Base-by-base conservation (phyloP, 2,888 invertebrate species). In the Rhingia rostrata region DNA sequence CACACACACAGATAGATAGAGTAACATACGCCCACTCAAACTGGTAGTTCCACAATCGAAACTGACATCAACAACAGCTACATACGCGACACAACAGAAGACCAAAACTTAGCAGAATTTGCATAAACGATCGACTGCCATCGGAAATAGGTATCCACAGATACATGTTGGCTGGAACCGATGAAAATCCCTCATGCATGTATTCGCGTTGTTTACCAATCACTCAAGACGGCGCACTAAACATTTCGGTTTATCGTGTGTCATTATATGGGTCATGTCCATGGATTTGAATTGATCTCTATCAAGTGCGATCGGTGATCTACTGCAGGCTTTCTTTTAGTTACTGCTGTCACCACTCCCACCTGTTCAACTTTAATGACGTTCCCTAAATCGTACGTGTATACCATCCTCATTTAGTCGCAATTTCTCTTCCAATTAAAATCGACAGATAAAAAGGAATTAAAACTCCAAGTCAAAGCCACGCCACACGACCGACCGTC, bases 371-470 rank as follows among this genome's bases (percentile, higher is more conserved):
- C n/a, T 35, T 35, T 51, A 72, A 78, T 79, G 54, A 39, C 41
- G 5, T 56, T 56, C 56, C 54, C 37, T 47, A 32, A 58, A 56
- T 47, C 43, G n/a, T 35, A 37, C 37, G 22, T 22, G 22, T 22
- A 75, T 64, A 12, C 22, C 7, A 7, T 7, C 43, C 56, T 45
- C 56, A 45, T 64, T 61, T 22, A 66, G 12, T 12, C 12, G 45
- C 53, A 58, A 69, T 83, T 83, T 78, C 78, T 78, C 73, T 32
- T 77, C 54, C 54, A 67, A 72, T 75, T 73, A 66, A 82, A 63
- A 58, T 4, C 54, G 41, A 47, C 51, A 63, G 61, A 61, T 35
- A 66, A 67, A 54, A 69, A 4, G 33, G 35, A 53, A 39, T 39
- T 12, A 49, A 35, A 37, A 53, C 53, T 14, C 49, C 9, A 22